These are phyloP conservation scores for Eulemur coronatus DNA, from an alignment of 2,797 vertebrate species.

Conservation along the genomic window DNA sequence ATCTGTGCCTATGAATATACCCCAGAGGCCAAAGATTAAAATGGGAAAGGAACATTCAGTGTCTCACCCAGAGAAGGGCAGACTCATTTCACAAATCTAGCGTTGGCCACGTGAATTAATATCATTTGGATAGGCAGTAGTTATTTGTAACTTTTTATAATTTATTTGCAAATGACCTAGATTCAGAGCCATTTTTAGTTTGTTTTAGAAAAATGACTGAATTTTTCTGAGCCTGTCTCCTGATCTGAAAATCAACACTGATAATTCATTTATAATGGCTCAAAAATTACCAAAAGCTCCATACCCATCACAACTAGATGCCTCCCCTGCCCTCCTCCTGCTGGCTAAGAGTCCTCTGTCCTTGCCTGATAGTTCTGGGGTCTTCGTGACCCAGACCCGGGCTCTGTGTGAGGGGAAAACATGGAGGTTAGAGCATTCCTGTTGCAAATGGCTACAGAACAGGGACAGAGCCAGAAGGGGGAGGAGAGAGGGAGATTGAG, in stretches of 20 bases:
- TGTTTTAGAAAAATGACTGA: background rate
- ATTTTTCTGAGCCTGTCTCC: background rate
- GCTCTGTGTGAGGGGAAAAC: background rate
- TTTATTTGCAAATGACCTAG: background rate
- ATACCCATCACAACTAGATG: fast-evolving
- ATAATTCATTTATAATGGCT: background rate
- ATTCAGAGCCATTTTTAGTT: background rate
- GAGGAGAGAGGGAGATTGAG: background rate
- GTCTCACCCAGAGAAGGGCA: background rate
- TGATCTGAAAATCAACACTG: background rate
- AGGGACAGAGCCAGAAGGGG: background rate
- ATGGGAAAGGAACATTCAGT: background rate
- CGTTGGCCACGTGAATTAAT: background rate
- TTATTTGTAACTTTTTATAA: background rate
- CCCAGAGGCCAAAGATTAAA: background rate
- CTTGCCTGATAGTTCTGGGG: background rate
- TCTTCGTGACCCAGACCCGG: background rate
- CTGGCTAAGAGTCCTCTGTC: background rate
- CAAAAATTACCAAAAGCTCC: background rate
- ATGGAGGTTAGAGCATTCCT: background rate
- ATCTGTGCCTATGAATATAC: background rate
- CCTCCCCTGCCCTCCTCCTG: fast-evolving
- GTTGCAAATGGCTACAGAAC: background rate
- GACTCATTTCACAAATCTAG: background rate
- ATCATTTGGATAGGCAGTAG: background rate